Evolutionary conservation across 1,140 invertebrate genomes (phyloP).

Genomic region (Drosophila obscura): DNA sequence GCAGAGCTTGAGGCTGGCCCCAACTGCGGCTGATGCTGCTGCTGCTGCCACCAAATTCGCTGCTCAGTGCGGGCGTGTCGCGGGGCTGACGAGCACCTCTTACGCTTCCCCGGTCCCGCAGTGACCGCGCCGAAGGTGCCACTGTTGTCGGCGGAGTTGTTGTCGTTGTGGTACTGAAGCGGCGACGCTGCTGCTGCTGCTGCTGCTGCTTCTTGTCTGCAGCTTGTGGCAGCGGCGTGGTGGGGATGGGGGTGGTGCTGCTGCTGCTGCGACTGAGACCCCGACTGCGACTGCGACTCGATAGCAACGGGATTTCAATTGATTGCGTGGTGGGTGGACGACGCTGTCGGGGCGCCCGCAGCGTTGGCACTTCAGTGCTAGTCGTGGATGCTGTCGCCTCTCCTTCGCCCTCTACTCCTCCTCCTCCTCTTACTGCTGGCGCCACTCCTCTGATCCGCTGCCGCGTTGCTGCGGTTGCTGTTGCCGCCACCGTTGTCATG

Average conservation of each 20-base stretch:
- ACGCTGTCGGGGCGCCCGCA: slow-evolving; percentile 69
- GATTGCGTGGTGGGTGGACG: slow-evolving; percentile 66
- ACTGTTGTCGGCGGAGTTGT: slow-evolving; percentile 18
- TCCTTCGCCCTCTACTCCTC: neutral
- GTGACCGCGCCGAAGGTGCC: neutral
- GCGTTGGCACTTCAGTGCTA: slow-evolving; percentile 66
- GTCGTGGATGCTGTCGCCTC: slow-evolving; percentile 46
- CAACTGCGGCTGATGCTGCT: slow-evolving; percentile 30
- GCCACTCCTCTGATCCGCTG: slow-evolving; percentile 43
- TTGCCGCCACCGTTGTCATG: slow-evolving; percentile 30
- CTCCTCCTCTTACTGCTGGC: neutral
- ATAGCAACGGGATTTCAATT: slow-evolving; percentile 31
- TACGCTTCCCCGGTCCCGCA: slow-evolving; percentile 46
- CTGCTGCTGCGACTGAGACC: slow-evolving; percentile 33
- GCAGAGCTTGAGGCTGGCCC: slow-evolving; percentile 21
- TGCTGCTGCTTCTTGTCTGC: slow-evolving; percentile 36
- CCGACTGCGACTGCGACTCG: slow-evolving; percentile 36
- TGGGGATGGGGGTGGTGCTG: slow-evolving; percentile 18
- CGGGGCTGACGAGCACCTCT: slow-evolving; percentile 55
- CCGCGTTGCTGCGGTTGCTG: slow-evolving; percentile 25
- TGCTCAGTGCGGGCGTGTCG: slow-evolving; percentile 45
- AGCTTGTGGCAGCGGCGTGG: slow-evolving; percentile 26
- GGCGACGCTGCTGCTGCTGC: slow-evolving; percentile 37
- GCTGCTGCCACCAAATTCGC: slow-evolving; percentile 2
- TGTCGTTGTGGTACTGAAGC: slow-evolving; percentile 33